These are phyloP conservation scores for Halictus ligatus DNA, from an alignment of 2,888 invertebrate genomes.

Conservation along the genomic window DNA sequence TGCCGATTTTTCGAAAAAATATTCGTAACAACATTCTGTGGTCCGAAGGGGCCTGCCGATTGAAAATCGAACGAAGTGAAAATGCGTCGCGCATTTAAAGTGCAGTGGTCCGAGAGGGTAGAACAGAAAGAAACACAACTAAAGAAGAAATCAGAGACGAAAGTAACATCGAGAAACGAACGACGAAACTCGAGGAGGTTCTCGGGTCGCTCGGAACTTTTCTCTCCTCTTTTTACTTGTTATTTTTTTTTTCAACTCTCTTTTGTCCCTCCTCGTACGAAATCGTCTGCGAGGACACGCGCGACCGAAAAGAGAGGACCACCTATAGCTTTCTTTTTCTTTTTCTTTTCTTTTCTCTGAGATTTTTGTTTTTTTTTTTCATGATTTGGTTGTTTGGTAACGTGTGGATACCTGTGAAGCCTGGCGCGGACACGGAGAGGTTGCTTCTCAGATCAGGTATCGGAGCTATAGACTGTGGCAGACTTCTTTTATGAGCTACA, in stretches of 20 bases:
- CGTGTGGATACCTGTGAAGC: conserved; percentile 85
- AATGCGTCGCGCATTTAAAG: conserved; percentile 62
- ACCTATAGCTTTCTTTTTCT: conserved; percentile 56
- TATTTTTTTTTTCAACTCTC: neutral
- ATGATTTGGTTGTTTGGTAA: conserved; percentile 80
- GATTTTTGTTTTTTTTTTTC: conserved; percentile 51
- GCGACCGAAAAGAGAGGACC: conserved; percentile 71
- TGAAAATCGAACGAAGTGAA: neutral
- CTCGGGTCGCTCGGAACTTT: conserved; percentile 44
- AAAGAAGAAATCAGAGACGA: neutral
- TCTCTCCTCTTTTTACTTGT: neutral
- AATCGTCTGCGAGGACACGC: conserved; percentile 53
- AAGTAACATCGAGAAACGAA: conserved; percentile 37
- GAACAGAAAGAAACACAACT: neutral
- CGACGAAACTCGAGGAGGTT: conserved; percentile 48
- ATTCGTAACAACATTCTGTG: no score
- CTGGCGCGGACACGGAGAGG: conserved; percentile 84
- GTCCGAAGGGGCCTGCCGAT: neutral
- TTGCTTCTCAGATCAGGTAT: conserved; percentile 95
- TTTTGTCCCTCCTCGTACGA: neutral
- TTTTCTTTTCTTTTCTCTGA: neutral
- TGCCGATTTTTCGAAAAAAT: no score
- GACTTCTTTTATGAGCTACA: conserved; percentile 93
- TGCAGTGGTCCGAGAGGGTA: conserved; percentile 38
- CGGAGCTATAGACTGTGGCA: conserved; percentile 93